Base-by-base conservation (phyloP, 2,888 invertebrate genomes). In the Cryptus viduatorius region DNA sequence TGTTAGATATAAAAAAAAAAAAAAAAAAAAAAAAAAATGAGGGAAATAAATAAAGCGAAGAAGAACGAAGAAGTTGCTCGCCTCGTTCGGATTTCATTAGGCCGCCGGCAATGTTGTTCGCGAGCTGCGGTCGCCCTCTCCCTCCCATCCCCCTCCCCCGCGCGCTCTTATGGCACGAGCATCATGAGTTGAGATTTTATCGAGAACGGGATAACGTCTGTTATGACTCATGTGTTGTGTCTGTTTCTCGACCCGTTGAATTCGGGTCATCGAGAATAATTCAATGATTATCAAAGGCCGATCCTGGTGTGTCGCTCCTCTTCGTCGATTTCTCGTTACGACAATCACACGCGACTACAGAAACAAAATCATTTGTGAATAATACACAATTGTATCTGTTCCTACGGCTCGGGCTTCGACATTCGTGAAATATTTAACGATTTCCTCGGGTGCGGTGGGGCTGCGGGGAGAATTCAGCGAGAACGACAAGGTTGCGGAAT, bases 401-500 rank as follows among this genome's bases (percentile, higher is more conserved):
- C 19, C 37, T 37, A 0, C 37, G 7, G 64, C 46, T 69, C 48
- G 69, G 73, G 3, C 48, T 14, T 14, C 68, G 77, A 81, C 12
- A 75, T 64, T 71, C 46, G 61, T 78, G 29, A 81, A 81, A 84
- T 81, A 84, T 84, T 81, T 72, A 84, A 24, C 78, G 53, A 68
- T 78, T 73, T 78, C 50, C 67, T 48, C 37, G 53, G 56, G 73
- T 42, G 44, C 68, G 46, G 73, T n/a, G 31, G 68, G 24, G 24
- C 2, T 24, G 1, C n/a, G 19, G 59, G 29, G 16, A 16, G 31
- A 31, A 24, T 24, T 2, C 64, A 19, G 37, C 56, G 68, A 73
- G 59, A 46, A 77, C 42, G 84, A 77, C 81, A 78, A 73, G 59
- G 64, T 78, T 56, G 53, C 19, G 44, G 53, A 56, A 78, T 31